These are phyloP conservation scores for Megalops cyprinoides DNA, from an alignment of 2,797 vertebrate genomes.

Conservation along the genomic window DNA sequence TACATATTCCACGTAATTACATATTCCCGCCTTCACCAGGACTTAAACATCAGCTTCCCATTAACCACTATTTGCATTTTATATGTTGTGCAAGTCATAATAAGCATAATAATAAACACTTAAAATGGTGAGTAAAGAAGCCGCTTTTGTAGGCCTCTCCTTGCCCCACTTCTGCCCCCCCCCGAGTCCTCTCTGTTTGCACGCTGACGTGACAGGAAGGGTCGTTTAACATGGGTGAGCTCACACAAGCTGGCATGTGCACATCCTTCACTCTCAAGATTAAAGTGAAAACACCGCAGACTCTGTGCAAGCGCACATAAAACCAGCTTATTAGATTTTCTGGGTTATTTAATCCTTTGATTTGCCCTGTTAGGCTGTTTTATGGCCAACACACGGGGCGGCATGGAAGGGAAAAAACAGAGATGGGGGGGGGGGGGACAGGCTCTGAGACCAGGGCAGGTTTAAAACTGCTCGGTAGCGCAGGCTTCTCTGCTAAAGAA, in stretches of 20 bases:
- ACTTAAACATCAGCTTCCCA: no score
- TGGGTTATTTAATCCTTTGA: conserved; percentile 41
- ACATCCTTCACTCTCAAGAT: conserved; percentile 25
- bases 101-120: neutral
- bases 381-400: neutral
- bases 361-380: conserved; percentile 34
- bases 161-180: conserved; percentile 32
- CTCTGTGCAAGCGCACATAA: conserved; percentile 30
- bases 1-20: no score
- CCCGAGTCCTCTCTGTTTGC: conserved; percentile 32
- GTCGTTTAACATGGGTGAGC: conserved; percentile 49
- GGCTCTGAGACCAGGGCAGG: neutral
- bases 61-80: no score
- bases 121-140: conserved; percentile 19
- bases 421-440: neutral
- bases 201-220: conserved; percentile 31
- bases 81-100: neutral
- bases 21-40: no score
- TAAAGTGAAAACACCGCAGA: conserved; percentile 25
- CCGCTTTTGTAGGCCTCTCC: conserved; percentile 31
- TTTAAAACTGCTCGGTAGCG: neutral
- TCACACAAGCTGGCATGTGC: conserved; percentile 13
- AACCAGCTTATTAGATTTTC: conserved; percentile 33
- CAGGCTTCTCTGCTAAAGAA: neutral
- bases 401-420: neutral